Conservation (phyloP, 2,797 vertebrate species). For the Anguilla anguilla region DNA sequence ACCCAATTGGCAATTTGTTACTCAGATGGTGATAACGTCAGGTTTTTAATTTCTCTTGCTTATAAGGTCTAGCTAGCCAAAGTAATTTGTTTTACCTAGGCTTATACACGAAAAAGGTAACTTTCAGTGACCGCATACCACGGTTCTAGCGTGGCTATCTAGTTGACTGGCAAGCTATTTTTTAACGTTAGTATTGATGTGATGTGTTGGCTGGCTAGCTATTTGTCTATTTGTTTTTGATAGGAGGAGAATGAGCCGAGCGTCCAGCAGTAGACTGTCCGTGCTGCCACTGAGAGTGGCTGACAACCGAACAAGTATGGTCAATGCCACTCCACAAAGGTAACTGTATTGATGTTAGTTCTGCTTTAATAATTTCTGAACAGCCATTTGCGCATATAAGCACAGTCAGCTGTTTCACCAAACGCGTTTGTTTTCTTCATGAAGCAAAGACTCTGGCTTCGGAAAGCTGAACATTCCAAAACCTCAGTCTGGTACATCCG, state of each 20-base stretch:
- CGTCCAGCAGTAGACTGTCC: slow-evolving; percentile 70
- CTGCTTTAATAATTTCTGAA: neutral
- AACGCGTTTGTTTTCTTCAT: slow-evolving; percentile 41
- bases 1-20: too few species aligned
- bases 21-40: too few species aligned
- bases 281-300: slow-evolving; percentile 82
- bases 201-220: neutral
- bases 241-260: slow-evolving; percentile 64
- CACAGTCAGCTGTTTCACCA: slow-evolving; percentile 33
- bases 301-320: slow-evolving; percentile 81
- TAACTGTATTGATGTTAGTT: slow-evolving; percentile 56
- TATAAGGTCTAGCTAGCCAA: too few species aligned
- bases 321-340: slow-evolving; percentile 86
- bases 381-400: neutral
- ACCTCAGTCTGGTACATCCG: slow-evolving; percentile 77
- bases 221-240: slow-evolving; percentile 17
- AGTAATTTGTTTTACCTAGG: neutral
- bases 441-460: slow-evolving; percentile 81
- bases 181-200: slow-evolving; percentile 20
- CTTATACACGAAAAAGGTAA: neutral
- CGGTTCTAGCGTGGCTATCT: too few species aligned
- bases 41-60: too few species aligned
- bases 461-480: slow-evolving; percentile 83
- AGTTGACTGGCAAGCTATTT: neutral
- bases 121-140: neutral